These are phyloP conservation scores for Zosterops japonicus DNA, from an alignment of 2,113 vertebrate species.

Conservation along the genomic window DNA sequence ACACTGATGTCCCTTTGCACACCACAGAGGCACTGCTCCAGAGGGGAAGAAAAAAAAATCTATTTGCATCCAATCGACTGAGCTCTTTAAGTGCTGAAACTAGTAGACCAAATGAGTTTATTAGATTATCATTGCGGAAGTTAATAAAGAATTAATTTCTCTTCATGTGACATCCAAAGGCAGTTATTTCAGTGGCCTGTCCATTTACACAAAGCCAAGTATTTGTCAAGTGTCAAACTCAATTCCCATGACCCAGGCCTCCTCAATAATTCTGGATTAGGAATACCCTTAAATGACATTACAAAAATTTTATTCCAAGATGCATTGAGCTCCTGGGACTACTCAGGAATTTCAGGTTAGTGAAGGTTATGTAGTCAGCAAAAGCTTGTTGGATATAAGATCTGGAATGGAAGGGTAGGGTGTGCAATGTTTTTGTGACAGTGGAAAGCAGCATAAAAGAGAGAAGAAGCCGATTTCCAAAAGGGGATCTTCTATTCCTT, in stretches of 20 bases:
- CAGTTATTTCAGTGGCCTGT: constrained; percentile 87
- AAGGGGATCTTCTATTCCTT: background rate
- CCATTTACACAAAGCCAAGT: constrained; percentile 95
- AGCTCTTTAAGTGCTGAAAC: constrained; percentile 78
- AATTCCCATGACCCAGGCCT: constrained; percentile 84
- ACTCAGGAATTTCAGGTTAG: constrained; percentile 84
- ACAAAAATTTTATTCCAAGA: constrained; percentile 95
- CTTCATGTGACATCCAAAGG: constrained; percentile 86
- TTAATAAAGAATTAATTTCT: constrained; percentile 98
- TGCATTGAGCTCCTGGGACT: constrained; percentile 87
- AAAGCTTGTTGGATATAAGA: constrained; percentile 66
- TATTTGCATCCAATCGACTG: constrained; percentile 77
- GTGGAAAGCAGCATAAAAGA: background rate
- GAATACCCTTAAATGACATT: constrained; percentile 95
- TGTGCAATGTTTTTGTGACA: background rate
- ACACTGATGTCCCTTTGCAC: constrained; percentile 73
- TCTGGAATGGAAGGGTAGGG: constrained; percentile 4
- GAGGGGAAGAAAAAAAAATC: constrained; percentile 67
- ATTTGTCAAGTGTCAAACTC: constrained; percentile 95
- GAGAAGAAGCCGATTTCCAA: background rate
- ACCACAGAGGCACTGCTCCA: constrained; percentile 71
- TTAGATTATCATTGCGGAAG: constrained; percentile 87
- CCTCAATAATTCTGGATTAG: constrained; percentile 92
- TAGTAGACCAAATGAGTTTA: constrained; percentile 84
- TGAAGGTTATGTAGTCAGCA: constrained; percentile 80